Evolutionary conservation across 1,140 invertebrate genomes (phyloP).

Genomic region (Ctenoplectra terminalis): DNA sequence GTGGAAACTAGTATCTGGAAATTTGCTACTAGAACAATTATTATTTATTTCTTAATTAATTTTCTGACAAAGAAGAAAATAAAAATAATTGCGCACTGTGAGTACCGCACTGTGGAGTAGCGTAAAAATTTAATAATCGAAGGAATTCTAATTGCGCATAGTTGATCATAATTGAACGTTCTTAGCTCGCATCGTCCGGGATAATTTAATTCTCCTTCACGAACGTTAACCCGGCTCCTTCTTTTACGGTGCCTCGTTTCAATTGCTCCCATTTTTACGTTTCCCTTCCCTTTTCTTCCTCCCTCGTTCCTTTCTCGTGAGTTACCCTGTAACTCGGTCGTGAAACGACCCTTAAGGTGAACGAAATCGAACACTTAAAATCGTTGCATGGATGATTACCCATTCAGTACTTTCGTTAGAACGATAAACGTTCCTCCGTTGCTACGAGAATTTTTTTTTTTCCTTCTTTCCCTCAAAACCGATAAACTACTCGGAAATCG

Average conservation of each 20-base stretch:
- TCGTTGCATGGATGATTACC: conserved; percentile 43
- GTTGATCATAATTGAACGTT: conserved; percentile 18
- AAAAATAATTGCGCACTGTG: too few species aligned
- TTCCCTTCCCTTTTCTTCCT: neutral
- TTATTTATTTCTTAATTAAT: too few species aligned
- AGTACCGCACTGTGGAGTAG: too few species aligned
- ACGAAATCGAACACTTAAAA: conserved; percentile 44
- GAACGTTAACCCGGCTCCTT: conserved; percentile 8
- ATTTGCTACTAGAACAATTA: too few species aligned
- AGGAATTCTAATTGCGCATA: conserved; percentile 26
- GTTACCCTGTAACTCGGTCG: conserved; percentile 27
- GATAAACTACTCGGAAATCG: conserved; percentile 47
- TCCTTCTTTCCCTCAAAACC: neutral
- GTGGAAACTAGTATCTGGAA: too few species aligned
- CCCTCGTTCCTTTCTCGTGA: neutral
- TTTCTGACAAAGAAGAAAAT: too few species aligned
- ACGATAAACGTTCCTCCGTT: conserved; percentile 44
- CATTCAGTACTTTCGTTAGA: conserved; percentile 42
- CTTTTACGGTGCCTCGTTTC: conserved; percentile 17
- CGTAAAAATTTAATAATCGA: conserved; percentile 16
- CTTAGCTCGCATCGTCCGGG: neutral
- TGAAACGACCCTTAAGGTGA: conserved; percentile 41
- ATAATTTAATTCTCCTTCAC: conserved; percentile 31
- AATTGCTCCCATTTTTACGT: neutral
- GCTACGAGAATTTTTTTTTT: conserved; percentile 12